Base-by-base conservation (phyloP, 2,888 invertebrate species). In the Drosophila robusta region DNA sequence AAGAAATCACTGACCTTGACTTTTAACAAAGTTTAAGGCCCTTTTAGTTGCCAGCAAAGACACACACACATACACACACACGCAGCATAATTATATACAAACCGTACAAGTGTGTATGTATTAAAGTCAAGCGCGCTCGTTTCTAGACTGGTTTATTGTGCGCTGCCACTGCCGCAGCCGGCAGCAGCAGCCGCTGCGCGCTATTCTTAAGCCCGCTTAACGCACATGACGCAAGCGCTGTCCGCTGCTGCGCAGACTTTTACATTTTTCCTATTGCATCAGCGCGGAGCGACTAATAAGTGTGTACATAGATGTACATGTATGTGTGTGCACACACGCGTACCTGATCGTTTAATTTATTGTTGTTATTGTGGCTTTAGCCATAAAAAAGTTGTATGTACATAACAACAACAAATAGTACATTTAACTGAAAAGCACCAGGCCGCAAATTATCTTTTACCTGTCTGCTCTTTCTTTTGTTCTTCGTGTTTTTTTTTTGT, bases 1-100 rank as follows among this genome's bases (percentile, higher is more conserved):
- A 88, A 87, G 85, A 89, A 89, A 89, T 87, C 89, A 90, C 90
- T 90, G 90, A 90, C 90, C 90, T 90, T 90, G 90, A 90, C 90
- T 90, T 90, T 87, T 89, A 78, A 70, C 88, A 90, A 89, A 90
- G 90, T 90, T 90, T 90, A 90, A 90, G 89, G 90, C 90, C 90
- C 90, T 90, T 89, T 77, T 75, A 71, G 76, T 87, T 79, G 80
- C 70, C 80, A 78, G 46, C 71, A 72, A 58, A 54, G 18, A 18
- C 18, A 1, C 58, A 55, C 44, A 54, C 49, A 1, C 58, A 55
- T 41, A 54, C 49, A 57, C 14, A 57, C 32, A 54, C 16, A 32
- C 46, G 44, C 64, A 68, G 44, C 73, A 76, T 76, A 76, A 76
- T 73, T 77, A 70, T 70, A 66, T 58, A 65, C 57, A 46, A 51